Evolutionary conservation across 2,888 invertebrate genomes (phyloP).

Genomic region (Protonemura montana): DNA sequence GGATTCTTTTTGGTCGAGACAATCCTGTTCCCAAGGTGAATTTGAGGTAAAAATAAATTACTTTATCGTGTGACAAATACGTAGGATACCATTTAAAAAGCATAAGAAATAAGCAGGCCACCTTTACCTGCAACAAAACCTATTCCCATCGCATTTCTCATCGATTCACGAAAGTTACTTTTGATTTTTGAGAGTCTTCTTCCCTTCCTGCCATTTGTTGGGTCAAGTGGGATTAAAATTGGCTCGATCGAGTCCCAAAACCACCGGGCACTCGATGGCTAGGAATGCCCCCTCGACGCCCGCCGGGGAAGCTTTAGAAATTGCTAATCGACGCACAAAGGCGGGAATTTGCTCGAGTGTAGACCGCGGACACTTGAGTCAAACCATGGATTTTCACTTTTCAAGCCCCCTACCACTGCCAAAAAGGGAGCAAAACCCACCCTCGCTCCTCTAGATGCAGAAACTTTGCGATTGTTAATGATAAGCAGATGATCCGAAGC

Average conservation of each 20-base stretch:
- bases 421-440: not conserved
- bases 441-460: not conserved
- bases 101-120: too few relatives aligned
- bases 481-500: not conserved
- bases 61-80: too few relatives aligned
- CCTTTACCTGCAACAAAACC: too few relatives aligned
- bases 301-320: not conserved
- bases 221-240: slow-evolving; percentile 25
- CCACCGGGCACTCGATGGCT: not conserved
- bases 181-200: not conserved
- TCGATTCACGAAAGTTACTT: not conserved
- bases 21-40: too few relatives aligned
- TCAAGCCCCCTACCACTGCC: not conserved
- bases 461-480: slow-evolving; percentile 1
- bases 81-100: too few relatives aligned
- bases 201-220: not conserved
- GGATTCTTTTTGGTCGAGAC: too few relatives aligned
- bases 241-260: not conserved
- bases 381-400: not conserved
- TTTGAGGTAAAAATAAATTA: too few relatives aligned
- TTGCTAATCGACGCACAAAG: slow-evolving; percentile 30
- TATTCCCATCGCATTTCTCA: not conserved
- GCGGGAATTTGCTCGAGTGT: not conserved
- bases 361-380: not conserved
- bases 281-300: not conserved